phyloP scores from a whole-genome alignment of 1,140 invertebrate genomes.

The Melipona quadrifasciata region DNA sequence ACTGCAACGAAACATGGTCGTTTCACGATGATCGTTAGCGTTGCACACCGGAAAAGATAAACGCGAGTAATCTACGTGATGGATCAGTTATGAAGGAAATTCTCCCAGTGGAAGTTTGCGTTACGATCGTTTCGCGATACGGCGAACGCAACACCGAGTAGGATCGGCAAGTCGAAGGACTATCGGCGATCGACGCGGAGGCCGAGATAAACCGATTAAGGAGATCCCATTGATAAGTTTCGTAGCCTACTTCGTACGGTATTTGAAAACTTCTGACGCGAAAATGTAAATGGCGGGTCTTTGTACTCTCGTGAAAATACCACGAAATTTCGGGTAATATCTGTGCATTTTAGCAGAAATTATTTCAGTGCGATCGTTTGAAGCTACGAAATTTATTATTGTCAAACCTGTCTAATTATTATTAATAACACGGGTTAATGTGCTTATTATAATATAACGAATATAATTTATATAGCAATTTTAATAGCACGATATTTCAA shows the following conservation, averaged over 20 bases:
- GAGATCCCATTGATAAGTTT: conserved; percentile 40
- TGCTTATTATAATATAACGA: too few relatives aligned
- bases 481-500: too few relatives aligned
- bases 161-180: not conserved
- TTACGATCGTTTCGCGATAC: not conserved
- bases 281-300: too few relatives aligned
- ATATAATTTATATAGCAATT: too few relatives aligned
- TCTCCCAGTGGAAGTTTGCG: not conserved
- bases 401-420: too few relatives aligned
- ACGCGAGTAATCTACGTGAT: not conserved
- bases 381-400: too few relatives aligned
- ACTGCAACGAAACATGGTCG: not conserved
- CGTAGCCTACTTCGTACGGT: not conserved
- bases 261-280: conserved; percentile 3
- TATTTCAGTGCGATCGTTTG: too few relatives aligned
- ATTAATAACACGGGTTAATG: too few relatives aligned
- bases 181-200: conserved; percentile 15
- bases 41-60: not conserved
- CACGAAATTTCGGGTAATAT: too few relatives aligned
- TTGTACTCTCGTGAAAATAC: too few relatives aligned
- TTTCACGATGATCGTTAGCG: not conserved
- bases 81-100: conserved; percentile 22
- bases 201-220: conserved; percentile 43
- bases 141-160: not conserved
- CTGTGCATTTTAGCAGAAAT: too few relatives aligned